Conservation (phyloP, 2,113 vertebrate species). For the Helogale parvula region DNA sequence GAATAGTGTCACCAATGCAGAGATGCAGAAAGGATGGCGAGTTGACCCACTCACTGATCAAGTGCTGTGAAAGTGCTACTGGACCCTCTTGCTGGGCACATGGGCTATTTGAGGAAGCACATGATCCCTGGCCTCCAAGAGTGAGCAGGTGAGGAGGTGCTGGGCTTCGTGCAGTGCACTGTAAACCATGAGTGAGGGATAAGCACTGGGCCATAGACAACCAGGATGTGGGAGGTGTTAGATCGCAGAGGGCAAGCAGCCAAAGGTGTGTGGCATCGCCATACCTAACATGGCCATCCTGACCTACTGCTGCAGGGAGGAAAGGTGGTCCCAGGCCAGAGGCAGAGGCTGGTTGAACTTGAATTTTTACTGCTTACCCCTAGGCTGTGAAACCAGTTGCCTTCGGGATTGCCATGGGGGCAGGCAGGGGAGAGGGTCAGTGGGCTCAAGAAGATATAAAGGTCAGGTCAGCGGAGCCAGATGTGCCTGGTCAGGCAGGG, state of each 20-base stretch:
- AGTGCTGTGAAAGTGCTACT: not conserved
- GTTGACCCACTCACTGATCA: not conserved
- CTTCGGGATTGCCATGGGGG: not conserved
- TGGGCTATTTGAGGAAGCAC: not conserved
- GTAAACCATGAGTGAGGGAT: not conserved
- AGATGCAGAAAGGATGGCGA: not conserved
- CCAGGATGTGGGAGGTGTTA: not conserved
- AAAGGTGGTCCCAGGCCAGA: not conserved
- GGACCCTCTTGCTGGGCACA: not conserved
- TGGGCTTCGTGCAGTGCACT: not conserved
- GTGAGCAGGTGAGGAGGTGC: not conserved
- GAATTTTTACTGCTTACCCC: not conserved
- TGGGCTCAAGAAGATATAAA: too few relatives aligned
- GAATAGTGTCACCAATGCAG: not conserved
- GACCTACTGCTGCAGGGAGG: not conserved
- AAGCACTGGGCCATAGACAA: rapidly evolving
- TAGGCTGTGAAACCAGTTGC: not conserved
- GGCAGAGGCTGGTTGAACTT: not conserved
- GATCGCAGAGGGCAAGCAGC: not conserved
- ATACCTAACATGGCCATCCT: rapidly evolving
- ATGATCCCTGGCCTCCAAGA: not conserved
- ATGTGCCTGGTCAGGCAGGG: rapidly evolving
- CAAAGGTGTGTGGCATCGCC: rapidly evolving
- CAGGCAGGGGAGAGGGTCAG: too few relatives aligned
- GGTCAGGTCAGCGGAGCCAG: not conserved